phyloP scores from a whole-genome alignment of 2,113 vertebrate genomes.

The Lasiurus cinereus region DNA sequence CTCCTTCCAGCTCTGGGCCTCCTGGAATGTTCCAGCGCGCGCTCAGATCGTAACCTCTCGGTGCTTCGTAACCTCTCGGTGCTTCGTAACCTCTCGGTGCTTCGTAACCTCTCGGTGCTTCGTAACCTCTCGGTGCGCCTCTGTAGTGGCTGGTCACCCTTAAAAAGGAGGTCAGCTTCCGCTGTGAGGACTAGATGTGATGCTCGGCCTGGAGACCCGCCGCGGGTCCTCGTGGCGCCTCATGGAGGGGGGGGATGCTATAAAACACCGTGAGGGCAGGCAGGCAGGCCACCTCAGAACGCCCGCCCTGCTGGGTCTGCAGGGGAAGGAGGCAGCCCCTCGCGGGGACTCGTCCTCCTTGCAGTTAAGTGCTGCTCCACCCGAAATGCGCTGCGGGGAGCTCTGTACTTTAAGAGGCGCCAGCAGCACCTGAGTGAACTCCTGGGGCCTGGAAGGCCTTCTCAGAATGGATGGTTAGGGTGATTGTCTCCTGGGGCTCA shows the following conservation, averaged over 20 bases:
- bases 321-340: background rate
- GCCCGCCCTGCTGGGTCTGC: background rate
- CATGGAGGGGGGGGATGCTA: slow-evolving; percentile 46
- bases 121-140: slow-evolving; percentile 83
- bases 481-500: background rate
- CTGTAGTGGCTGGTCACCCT: slow-evolving; percentile 81
- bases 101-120: background rate
- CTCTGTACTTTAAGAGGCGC: background rate
- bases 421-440: slow-evolving; percentile 2
- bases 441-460: slow-evolving; percentile 30
- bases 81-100: too few relatives aligned
- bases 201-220: slow-evolving; percentile 69
- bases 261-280: background rate
- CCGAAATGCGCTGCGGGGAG: background rate
- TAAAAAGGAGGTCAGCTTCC: slow-evolving; percentile 82
- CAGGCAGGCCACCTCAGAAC: background rate
- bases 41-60: background rate
- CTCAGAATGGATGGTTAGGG: slow-evolving; percentile 44
- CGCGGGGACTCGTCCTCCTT: background rate
- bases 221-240: slow-evolving; percentile 58
- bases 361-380: background rate
- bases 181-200: slow-evolving; percentile 68
- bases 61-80: too few relatives aligned
- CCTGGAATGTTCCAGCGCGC: slow-evolving; percentile 77
- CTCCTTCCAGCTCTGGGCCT: slow-evolving; percentile 72